phyloP scores from a whole-genome alignment of 2,113 vertebrate genomes.

The Cochlearius cochlearius region DNA sequence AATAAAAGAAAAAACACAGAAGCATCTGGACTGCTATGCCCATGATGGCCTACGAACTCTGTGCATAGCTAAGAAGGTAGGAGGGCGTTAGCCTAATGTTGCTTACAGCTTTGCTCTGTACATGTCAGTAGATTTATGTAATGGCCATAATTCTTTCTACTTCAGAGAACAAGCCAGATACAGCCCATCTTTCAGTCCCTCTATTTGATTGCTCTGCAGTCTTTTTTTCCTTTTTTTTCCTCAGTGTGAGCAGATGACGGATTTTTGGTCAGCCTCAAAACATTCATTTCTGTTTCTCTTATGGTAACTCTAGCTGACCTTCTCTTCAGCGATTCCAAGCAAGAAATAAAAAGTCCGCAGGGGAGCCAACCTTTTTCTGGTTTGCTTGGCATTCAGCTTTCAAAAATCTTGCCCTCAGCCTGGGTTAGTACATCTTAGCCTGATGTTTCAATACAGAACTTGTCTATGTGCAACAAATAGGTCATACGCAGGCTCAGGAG shows the following conservation, averaged over 20 bases:
- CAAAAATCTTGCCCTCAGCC: neutral
- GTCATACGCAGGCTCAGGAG: neutral
- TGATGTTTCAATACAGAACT: neutral
- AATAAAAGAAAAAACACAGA: conserved; percentile 81
- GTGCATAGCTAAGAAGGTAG: conserved; percentile 92
- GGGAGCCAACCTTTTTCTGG: neutral
- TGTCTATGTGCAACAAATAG: neutral
- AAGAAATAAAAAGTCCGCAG: neutral
- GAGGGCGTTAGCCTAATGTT: neutral
- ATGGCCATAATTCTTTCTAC: neutral
- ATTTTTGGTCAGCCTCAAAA: neutral
- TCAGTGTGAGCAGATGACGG: neutral
- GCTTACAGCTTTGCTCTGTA: neutral
- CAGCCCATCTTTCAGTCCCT: neutral
- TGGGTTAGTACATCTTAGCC: neutral
- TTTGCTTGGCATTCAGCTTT: neutral
- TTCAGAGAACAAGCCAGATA: neutral
- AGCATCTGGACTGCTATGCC: conserved; percentile 86
- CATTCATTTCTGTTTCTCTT: neutral
- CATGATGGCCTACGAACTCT: conserved; percentile 88
- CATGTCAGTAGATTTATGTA: neutral
- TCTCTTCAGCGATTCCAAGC: neutral
- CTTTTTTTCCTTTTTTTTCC: neutral
- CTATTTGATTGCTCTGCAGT: neutral
- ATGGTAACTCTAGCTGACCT: neutral